Evolutionary conservation across 2,113 vertebrate genomes (phyloP).

Genomic region (Anguilla japonica): DNA sequence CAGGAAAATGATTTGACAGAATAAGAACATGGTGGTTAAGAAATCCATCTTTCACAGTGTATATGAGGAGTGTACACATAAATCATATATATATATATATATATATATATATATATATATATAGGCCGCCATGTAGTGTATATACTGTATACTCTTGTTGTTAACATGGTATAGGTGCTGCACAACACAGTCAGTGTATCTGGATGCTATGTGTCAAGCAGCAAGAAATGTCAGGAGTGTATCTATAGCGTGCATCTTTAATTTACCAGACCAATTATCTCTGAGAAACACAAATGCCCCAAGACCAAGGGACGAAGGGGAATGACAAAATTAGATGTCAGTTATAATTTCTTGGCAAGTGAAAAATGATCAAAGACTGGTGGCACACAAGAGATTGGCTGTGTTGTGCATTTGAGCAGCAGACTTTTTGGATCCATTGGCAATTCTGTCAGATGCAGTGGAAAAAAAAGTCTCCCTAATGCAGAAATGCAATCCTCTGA

Average conservation of each 20-base stretch:
- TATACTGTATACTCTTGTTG: no score
- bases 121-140: no score
- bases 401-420: background rate
- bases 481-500: background rate
- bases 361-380: background rate
- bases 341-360: background rate
- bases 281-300: background rate
- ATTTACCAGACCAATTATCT: background rate
- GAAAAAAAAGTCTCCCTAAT: background rate
- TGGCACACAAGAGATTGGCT: background rate
- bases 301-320: background rate
- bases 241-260: background rate
- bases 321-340: background rate
- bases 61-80: no score
- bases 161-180: no score
- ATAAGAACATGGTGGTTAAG: slow-evolving; percentile 22
- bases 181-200: no score
- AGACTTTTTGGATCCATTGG: background rate
- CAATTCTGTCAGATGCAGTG: background rate
- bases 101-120: no score
- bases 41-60: background rate
- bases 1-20: slow-evolving; percentile 20
- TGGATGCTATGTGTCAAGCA: background rate
- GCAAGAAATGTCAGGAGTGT: background rate
- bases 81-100: no score